Base-by-base conservation (phyloP, 2,797 vertebrate genomes). In the Podarcis siculus region DNA sequence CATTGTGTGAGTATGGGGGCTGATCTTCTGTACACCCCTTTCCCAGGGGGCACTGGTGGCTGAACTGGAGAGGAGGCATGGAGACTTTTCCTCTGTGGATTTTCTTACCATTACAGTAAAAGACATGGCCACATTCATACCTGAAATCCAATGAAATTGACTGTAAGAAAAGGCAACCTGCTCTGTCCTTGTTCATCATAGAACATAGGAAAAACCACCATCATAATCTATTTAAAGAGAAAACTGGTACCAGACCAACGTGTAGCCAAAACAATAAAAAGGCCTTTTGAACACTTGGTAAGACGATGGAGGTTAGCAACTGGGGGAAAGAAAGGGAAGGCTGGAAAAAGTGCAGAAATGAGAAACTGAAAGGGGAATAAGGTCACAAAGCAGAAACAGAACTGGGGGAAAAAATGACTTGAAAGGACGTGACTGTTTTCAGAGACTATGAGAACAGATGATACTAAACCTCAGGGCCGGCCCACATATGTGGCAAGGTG, bases 141-240 rank as follows among this genome's bases (percentile, higher is more conserved):
- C 80, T 86, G 58, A 82, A 30, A 0, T 61, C 49, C 85, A 90
- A 83, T 86, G 83, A 5, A 66, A 89, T 84, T 73, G 35, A 79
- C 76, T 64, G 66, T 25, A 79, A 25, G 78, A 58, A 21, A 32
- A 39, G 30, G 12, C 30, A 32, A 45, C 35, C 88, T 91, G 83
- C 86, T 92, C 37, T 90, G 89, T 88, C 91, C 90, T 82, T 61
- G 66, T 85, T 90, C 72, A 58, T 71, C 83, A 42, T 90, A 92
- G 89, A 91, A 92, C 15, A 45, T 66, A 89, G 78, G 90, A 45
- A 58, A 35, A 42, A 42, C 42, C 15, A 1, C 37, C n/a, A 75
- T 39, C 92, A 92, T 90, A 87, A 88, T 90, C 19, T 49, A 58
- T 94, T 90, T 94, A 93, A 92, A 90, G 82, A 88, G 87, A 92